Base-by-base conservation (phyloP, 2,797 vertebrate species). In the Ataeniobius toweri region DNA sequence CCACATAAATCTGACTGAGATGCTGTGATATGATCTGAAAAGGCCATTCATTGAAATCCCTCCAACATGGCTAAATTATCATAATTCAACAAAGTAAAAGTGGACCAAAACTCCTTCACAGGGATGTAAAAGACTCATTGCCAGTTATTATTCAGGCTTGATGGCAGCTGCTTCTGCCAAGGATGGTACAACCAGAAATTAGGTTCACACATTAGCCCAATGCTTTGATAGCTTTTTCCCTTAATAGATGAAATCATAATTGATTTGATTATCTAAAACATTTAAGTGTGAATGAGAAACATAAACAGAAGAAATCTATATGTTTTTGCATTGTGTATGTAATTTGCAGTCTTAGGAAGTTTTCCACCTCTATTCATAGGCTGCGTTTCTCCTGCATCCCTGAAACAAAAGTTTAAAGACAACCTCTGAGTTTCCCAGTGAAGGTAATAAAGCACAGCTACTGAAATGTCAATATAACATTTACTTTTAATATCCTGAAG, bases 401-500 rank as follows among this genome's bases (percentile, higher is more conserved):
- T 0, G 9, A 77, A 80, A 24, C 55, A 71, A 1, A 67, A 74
- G 56, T 71, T 77, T 28, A 39, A 39, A 69, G 58, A 73, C 0
- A 2, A 77, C 5, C n/a, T 76, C 12, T 69, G 61, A 63, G 71
- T 5, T 55, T 79, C 67, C 51, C 1, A 51, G 51, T 84, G 51
- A 83, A 89, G 89, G 79, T 85, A 91, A 89, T 86, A 87, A 88
- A 73, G 50, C 78, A 2, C 80, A 88, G 72, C 84, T 80, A 89
- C 81, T 85, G 79, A 87, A 89, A 85, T 76, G 87, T 86, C 92
- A 86, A 90, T 91, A 85, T 73, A 90, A 85, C 82, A 77, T 92
- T 93, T 89, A 80, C 88, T 85, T 92, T 88, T 90, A 89, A 91
- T 91, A 91, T 89, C 78, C 83, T 12, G 0, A 58, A 87, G 85